Evolutionary conservation across 23 tunicate species (phyloP).

Genomic region (Ciona savignyi): DNA sequence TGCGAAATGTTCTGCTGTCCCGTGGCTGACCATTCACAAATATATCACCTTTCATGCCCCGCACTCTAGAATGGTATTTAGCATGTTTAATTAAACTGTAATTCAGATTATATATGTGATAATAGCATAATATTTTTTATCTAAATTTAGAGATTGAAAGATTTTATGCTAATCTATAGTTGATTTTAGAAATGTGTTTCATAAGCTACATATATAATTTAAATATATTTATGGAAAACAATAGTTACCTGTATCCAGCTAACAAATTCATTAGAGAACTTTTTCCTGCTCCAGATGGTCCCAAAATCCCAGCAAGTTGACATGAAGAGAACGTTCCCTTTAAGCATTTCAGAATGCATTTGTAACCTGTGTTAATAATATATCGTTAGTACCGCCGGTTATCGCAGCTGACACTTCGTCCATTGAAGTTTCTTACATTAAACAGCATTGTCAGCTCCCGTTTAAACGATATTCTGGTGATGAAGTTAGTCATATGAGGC

Average conservation of each 20-base stretch:
- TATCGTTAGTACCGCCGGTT: too few relatives aligned
- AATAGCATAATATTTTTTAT: too few relatives aligned
- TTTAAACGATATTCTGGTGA: too few relatives aligned
- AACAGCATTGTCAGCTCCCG: too few relatives aligned
- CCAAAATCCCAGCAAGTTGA: conserved; percentile 81
- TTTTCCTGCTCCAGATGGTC: conserved; percentile 99
- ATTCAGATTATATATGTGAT: not conserved
- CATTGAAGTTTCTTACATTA: too few relatives aligned
- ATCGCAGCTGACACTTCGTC: too few relatives aligned
- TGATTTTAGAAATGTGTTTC: not conserved
- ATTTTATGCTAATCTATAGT: not conserved
- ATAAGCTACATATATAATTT: too few relatives aligned
- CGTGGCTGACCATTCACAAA: conserved; percentile 69
- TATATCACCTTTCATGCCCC: conserved; percentile 88
- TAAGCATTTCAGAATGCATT: conserved; percentile 89
- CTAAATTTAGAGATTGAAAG: too few relatives aligned
- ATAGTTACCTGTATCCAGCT: conserved; percentile 84
- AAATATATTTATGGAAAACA: too few relatives aligned
- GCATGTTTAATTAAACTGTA: not conserved
- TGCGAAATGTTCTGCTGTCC: conserved; percentile 72
- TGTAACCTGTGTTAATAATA: conserved; percentile 63
- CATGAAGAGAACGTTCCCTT: conserved; percentile 69
- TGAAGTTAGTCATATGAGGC: too few relatives aligned
- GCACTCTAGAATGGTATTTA: conserved; percentile 35
- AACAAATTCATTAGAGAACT: conserved; percentile 88